These are phyloP conservation scores for Rhabditophanes sp. DNA, from an alignment of 2,888 invertebrate species.

Conservation along the genomic window DNA sequence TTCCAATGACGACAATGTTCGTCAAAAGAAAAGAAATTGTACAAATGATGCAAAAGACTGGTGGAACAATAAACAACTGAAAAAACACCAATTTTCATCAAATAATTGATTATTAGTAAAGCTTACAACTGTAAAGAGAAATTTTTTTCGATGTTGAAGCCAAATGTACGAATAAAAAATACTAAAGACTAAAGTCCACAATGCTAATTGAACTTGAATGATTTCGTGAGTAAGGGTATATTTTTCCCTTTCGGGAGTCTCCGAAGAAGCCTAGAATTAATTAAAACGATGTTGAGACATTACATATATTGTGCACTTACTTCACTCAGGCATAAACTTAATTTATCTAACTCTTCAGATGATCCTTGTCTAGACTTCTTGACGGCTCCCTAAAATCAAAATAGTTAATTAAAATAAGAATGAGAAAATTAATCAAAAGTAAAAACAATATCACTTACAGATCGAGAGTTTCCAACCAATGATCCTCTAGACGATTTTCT, in stretches of 20 bases:
- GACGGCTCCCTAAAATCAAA: slow-evolving; percentile 8
- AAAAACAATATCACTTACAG: slow-evolving; percentile 5
- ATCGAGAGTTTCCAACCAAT: slow-evolving; percentile 5
- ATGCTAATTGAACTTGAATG: slow-evolving; percentile 33
- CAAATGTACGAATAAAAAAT: slow-evolving; percentile 39
- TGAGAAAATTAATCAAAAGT: slow-evolving; percentile 2
- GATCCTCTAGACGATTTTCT: slow-evolving; percentile 5
- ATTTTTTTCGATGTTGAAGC: slow-evolving; percentile 41
- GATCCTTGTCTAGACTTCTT: no score
- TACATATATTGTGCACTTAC: slow-evolving; percentile 12
- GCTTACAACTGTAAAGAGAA: slow-evolving; percentile 31
- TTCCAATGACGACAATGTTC: slow-evolving; percentile 27
- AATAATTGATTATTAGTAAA: background rate
- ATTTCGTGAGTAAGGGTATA: no score
- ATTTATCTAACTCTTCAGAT: slow-evolving; percentile 38
- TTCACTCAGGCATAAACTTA: slow-evolving; percentile 38
- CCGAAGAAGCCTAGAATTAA: slow-evolving; percentile 9
- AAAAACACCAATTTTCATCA: slow-evolving; percentile 4
- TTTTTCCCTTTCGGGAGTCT: no score
- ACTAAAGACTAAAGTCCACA: slow-evolving; percentile 38
- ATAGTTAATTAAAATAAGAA: background rate
- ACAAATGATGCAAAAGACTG: slow-evolving; percentile 28
- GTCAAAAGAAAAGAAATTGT: slow-evolving; percentile 30
- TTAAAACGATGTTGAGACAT: background rate
- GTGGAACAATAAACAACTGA: slow-evolving; percentile 36